Base-by-base conservation (phyloP, 2,797 vertebrate species). In the Pterois miles region DNA sequence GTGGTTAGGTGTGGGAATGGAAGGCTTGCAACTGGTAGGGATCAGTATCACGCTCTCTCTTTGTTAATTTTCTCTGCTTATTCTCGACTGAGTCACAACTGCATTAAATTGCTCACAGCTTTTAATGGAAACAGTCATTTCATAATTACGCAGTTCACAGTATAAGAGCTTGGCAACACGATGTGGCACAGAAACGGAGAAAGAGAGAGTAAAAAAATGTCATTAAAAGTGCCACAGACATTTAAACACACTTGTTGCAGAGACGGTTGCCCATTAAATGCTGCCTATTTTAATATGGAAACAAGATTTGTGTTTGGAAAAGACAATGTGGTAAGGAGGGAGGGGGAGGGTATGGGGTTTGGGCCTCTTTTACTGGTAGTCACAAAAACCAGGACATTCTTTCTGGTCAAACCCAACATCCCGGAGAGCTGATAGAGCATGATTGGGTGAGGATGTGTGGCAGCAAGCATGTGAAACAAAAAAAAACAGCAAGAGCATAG, bases 121-220 rank as follows among this genome's bases (percentile, higher is more conserved):
- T 92, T 94, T 92, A 93, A 95, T 95, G 92, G 93, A 93, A 95
- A 91, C 92, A 89, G 89, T 88, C 81, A 87, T 95, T 93, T 93
- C 78, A 90, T 93, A 94, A 95, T 94, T 91, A 93, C 63, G 64
- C 86, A 88, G 94, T 94, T 93, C 87, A 84, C 91, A 90, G 87
- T 83, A 48, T 48, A 84, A 89, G 88, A 81, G 78, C 81, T 86
- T 82, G 82, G 88, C 86, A 86, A 74, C 72, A 62, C 75, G 67
- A 75, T 83, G 87, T 76, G 78, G 88, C 71, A 64, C 71, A 57
- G 73, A 88, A 74, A 78, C 58, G 66, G 76, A 71, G 78, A 90
- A 80, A 81, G 81, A 83, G 84, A 89, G 77, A 85, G 82, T 86
- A 82, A 25, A 70, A 84, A 89, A 89, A 86, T 91, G 91, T 82